Evolutionary conservation across 2,888 invertebrate genomes (phyloP), one percentile per base, ranked within the genome.

Genomic region (Harpagoxenus sublaevis): DNA sequence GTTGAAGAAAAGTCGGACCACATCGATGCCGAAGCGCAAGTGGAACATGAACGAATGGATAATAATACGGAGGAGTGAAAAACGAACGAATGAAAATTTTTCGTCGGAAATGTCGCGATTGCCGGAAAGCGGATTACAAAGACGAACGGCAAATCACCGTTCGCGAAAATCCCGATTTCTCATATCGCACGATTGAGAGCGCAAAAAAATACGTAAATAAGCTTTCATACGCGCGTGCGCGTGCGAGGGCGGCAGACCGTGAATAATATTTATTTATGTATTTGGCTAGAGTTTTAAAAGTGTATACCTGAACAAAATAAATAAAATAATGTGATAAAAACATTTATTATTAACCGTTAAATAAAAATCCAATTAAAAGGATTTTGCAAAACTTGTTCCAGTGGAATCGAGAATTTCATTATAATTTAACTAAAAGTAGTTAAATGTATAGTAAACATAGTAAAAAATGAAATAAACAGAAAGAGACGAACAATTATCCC

Each of bases 71-170:
- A 73, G 39, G 39, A 48, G 23, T 71, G 79, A 79, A 79, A 71
- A 81, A 81, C 48, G 79, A 81, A 81, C 73, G 73, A 62, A 51
- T 81, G 51, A 81, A 73, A 71, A 73, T 81, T 81, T 73, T 35
- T 39, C 73, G 60, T 73, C 60, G 79, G 73, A 81, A 81, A 81
- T 60, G 79, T 81, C 73, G 48, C 79, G 79, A 81, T 81, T 81
- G 79, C 73, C 60, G 73, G 79, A 71, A 81, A 81, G 79, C 79
- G 79, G 79, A 81, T 81, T 81, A 81, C 79, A 73, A 81, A 81
- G 79, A 73, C 73, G 73, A 71, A 81, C 79, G 79, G 28, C 60
- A 57, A 45, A 48, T 57, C 79, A 53, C 31, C 73, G 79, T 48
- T 60, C 18, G 79, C 28, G 79, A 81, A 79, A 79, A 79, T 79